These are phyloP conservation scores for Argyresthia albistria DNA, from an alignment of 2,888 invertebrate genomes.

Conservation along the genomic window DNA sequence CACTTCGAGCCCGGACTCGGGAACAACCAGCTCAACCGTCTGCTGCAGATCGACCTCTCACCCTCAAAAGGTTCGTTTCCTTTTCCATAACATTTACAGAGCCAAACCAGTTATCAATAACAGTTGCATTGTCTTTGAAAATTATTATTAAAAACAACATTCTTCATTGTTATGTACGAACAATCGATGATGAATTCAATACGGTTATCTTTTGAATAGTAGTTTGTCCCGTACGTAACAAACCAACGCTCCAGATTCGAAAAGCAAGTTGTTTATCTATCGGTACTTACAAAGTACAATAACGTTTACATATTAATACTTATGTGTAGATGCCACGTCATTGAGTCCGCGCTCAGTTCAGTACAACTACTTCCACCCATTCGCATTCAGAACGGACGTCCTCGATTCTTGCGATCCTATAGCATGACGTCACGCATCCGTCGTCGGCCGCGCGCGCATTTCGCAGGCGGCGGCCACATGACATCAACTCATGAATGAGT, in stretches of 20 bases:
- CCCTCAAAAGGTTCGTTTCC: conserved; percentile 46
- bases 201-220: too few species aligned
- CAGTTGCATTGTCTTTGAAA: too few species aligned
- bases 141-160: too few species aligned
- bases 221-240: too few species aligned
- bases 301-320: too few species aligned
- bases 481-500: conserved; percentile 32
- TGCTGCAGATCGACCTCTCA: conserved; percentile 81
- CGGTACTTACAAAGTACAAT: too few species aligned
- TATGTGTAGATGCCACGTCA: conserved; percentile 25
- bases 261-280: too few species aligned
- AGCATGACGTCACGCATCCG: conserved; percentile 54
- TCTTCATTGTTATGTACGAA: too few species aligned
- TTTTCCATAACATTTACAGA: not conserved
- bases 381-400: conserved; percentile 47
- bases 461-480: conserved; percentile 33
- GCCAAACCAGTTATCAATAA: not conserved
- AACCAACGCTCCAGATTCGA: too few species aligned
- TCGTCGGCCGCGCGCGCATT: conserved; percentile 23
- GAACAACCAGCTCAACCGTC: conserved; percentile 82
- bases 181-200: too few species aligned
- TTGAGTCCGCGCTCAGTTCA: conserved; percentile 17
- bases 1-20: conserved; percentile 91
- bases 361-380: conserved; percentile 19
- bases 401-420: conserved; percentile 40